These are phyloP conservation scores for Macaria liturata DNA, from an alignment of 2,888 invertebrate genomes.

Conservation along the genomic window DNA sequence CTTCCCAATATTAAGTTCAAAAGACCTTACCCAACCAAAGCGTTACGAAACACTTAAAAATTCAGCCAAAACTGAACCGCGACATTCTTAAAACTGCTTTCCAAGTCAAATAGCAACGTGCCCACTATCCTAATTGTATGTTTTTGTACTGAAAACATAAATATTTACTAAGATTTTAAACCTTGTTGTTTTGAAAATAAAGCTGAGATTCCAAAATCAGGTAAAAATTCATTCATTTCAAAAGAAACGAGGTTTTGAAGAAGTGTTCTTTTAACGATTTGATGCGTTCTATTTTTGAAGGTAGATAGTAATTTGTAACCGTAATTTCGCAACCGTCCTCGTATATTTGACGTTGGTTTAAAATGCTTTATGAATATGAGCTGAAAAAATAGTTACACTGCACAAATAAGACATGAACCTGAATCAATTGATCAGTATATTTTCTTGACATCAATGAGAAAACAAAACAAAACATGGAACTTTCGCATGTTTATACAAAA, in stretches of 20 bases:
- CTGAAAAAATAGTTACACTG: too few species aligned
- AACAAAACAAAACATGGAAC: too few species aligned
- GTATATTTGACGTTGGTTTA: too few species aligned
- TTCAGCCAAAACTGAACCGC: slow-evolving; percentile 47
- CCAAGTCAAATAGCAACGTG: slow-evolving; percentile 72
- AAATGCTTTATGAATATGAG: too few species aligned
- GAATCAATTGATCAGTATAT: too few species aligned
- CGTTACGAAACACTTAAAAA: slow-evolving; percentile 59
- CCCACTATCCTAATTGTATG: slow-evolving; percentile 25
- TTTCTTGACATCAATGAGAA: too few species aligned
- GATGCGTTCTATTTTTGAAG: slow-evolving; percentile 71
- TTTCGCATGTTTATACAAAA: too few species aligned
- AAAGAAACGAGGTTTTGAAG: slow-evolving; percentile 47
- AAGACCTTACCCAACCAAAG: slow-evolving; percentile 26
- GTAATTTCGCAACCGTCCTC: slow-evolving; percentile 59
- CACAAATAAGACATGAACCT: too few species aligned
- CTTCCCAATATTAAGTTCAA: too few species aligned
- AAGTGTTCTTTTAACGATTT: slow-evolving; percentile 61
- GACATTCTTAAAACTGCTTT: slow-evolving; percentile 60
- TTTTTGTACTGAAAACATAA: slow-evolving; percentile 22
- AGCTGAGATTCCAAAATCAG: slow-evolving; percentile 13
- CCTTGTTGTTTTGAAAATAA: slow-evolving; percentile 10
- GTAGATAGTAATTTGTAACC: slow-evolving; percentile 38
- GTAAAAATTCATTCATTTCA: slow-evolving; percentile 15
- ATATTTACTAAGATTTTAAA: slow-evolving; percentile 1